phyloP scores from a whole-genome alignment of 2,888 invertebrate genomes.

The Stramonita haemastoma region DNA sequence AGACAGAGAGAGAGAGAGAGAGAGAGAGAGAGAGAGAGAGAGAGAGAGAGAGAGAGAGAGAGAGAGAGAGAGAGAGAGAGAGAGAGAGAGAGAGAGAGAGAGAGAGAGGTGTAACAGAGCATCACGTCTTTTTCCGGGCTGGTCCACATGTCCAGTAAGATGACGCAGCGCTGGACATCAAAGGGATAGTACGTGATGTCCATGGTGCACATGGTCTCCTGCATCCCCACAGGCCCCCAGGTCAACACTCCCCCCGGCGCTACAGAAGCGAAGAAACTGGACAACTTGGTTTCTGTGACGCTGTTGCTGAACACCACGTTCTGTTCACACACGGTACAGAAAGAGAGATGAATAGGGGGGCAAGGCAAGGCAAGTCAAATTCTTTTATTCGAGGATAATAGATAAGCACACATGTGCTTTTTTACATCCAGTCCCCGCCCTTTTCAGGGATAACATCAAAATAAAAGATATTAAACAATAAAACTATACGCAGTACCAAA shows the following conservation, averaged over 20 bases:
- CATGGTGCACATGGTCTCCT: constrained; percentile 42
- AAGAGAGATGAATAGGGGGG: not conserved
- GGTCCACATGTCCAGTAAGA: constrained; percentile 10
- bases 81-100: too few species aligned
- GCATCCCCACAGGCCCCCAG: constrained; percentile 32
- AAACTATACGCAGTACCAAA: too few species aligned
- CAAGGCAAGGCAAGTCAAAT: too few species aligned
- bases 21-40: too few species aligned
- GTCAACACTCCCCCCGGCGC: constrained; percentile 28
- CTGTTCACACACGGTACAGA: not conserved
- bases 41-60: too few species aligned
- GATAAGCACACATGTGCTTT: too few species aligned
- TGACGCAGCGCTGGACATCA: constrained; percentile 37
- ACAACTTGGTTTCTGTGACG: not conserved
- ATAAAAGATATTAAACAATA: too few species aligned
- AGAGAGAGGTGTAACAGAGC: not conserved
- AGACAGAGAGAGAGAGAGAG: too few species aligned
- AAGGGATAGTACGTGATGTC: constrained; percentile 50
- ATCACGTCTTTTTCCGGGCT: not conserved
- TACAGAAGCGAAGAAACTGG: not conserved
- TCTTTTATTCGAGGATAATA: too few species aligned
- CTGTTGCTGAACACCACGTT: not conserved
- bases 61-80: too few species aligned
- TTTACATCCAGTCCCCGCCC: too few species aligned
- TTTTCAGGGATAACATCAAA: too few species aligned